A percentile compares a stretch with the other conserved stretches of the same genome.
These are phyloP conservation scores for Caenorhabditis zanzibari DNA, from an alignment of 2,888 invertebrate genomes.

Conservation along the genomic window DNA sequence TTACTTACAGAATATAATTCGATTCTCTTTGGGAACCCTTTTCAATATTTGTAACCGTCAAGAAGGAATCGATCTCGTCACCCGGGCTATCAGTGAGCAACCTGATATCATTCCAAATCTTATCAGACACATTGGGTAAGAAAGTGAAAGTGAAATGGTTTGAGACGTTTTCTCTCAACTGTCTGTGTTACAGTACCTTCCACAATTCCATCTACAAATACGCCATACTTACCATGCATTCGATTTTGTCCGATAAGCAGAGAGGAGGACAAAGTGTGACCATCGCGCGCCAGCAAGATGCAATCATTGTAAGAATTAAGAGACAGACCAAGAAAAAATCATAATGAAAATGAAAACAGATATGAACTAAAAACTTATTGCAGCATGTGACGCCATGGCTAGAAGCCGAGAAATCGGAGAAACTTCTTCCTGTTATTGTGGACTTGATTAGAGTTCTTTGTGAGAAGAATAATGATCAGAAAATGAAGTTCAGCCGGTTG, in stretches of 20 bases:
- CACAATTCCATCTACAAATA: conserved; percentile 78
- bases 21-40: conserved; percentile 73
- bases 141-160: neutral
- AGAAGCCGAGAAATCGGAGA: conserved; percentile 76
- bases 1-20: conserved; percentile 73
- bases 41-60: conserved; percentile 77
- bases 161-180: neutral
- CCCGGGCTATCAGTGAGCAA: conserved; percentile 51
- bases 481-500: conserved; percentile 65
- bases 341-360: conserved; percentile 7
- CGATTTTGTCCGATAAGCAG: conserved; percentile 75
- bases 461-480: conserved; percentile 75
- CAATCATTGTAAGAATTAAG: conserved; percentile 55
- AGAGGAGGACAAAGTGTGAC: conserved; percentile 56
- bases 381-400: conserved; percentile 71
- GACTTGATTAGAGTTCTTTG: conserved; percentile 77
- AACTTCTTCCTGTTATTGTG: conserved; percentile 79
- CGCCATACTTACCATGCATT: conserved; percentile 79
- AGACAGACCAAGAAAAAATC: neutral
- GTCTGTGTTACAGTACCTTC: conserved; percentile 66
- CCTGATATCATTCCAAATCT: conserved; percentile 65
- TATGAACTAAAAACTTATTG: conserved; percentile 4
- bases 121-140: conserved; percentile 68
- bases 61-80: conserved; percentile 73
- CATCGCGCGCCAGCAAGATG: conserved; percentile 60